These are phyloP conservation scores for Dynastes tityus DNA, from an alignment of 2,888 invertebrate species.

Conservation along the genomic window DNA sequence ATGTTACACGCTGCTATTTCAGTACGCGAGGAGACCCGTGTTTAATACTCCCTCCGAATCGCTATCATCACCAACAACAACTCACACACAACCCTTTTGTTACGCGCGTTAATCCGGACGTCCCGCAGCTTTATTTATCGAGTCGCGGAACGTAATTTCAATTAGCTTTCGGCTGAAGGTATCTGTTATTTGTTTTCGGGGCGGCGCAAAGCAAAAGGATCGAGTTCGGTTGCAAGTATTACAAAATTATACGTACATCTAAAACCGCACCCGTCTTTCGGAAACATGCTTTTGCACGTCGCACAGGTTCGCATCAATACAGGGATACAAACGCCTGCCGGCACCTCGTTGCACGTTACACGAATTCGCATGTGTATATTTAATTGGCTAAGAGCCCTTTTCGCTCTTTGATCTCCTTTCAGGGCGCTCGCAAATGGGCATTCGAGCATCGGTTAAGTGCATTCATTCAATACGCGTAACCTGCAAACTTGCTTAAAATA, in stretches of 20 bases:
- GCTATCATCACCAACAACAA: no score
- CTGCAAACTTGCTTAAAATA: conserved; percentile 30
- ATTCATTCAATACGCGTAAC: conserved; percentile 58
- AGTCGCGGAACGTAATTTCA: conserved; percentile 61
- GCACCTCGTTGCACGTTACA: conserved; percentile 4
- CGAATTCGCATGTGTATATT: conserved; percentile 55
- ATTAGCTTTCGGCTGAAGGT: conserved; percentile 60
- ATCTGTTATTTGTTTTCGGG: conserved; percentile 59
- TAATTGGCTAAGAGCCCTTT: conserved; percentile 66
- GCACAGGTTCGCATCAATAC: conserved; percentile 1
- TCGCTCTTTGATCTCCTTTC: conserved; percentile 64
- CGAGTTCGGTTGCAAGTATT: neutral
- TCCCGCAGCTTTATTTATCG: conserved; percentile 39
- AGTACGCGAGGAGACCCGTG: no score
- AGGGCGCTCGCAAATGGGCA: conserved; percentile 61
- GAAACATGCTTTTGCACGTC: conserved; percentile 16
- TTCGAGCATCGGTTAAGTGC: conserved; percentile 64
- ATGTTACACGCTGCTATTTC: no score
- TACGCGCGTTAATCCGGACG: conserved; percentile 16
- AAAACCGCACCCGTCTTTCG: neutral
- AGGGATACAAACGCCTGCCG: conserved; percentile 39
- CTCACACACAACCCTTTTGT: no score
- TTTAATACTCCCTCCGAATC: no score
- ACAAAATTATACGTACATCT: conserved; percentile 13
- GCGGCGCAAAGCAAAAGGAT: conserved; percentile 4